Evolutionary conservation across 2,797 vertebrate species (phyloP).

Genomic region (Mionectes olivaceus): DNA sequence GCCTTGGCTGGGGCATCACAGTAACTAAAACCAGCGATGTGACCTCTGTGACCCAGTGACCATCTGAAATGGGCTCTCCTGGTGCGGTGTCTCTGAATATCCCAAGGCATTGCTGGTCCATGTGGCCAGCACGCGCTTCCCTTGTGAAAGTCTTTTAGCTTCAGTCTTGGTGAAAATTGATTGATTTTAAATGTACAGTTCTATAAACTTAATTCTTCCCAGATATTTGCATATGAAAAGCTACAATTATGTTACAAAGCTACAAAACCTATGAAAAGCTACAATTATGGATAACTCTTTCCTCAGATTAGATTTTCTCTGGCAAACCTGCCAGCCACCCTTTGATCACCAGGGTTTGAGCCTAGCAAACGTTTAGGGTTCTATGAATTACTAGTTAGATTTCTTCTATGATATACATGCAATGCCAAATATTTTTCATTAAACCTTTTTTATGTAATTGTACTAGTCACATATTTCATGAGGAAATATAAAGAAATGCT

Average conservation of each 20-base stretch:
- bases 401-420: neutral
- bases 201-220: neutral
- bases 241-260: neutral
- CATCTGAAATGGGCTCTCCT: neutral
- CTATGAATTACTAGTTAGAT: neutral
- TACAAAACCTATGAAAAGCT: neutral
- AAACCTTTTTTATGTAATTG: neutral
- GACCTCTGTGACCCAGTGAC: neutral
- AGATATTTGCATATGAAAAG: neutral
- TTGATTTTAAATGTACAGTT: neutral
- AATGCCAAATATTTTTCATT: neutral
- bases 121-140: too few species aligned
- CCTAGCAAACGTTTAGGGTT: neutral
- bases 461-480: neutral
- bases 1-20: neutral
- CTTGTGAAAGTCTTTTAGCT: neutral
- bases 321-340: neutral
- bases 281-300: neutral
- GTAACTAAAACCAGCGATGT: neutral
- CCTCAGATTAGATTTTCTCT: neutral
- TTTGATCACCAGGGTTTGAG: neutral
- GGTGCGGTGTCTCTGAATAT: neutral
- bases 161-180: neutral
- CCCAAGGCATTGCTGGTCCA: neutral
- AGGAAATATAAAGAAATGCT: neutral